phyloP scores from a whole-genome alignment of 1,140 invertebrate genomes.

The Diachasmimorpha longicaudata region DNA sequence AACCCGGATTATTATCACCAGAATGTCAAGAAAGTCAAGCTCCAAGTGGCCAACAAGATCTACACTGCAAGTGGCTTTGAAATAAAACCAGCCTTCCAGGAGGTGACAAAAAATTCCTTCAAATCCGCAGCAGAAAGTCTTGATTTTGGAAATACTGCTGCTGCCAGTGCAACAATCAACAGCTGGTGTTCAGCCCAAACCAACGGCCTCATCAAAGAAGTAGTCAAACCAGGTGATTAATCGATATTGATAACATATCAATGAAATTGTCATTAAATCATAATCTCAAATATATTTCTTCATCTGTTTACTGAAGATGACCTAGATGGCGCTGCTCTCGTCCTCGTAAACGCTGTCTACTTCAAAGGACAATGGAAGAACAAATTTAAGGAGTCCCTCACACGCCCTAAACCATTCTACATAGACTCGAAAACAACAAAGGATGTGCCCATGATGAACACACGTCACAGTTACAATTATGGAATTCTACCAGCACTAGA shows the following conservation, averaged over 20 bases:
- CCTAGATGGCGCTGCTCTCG: conserved; percentile 62
- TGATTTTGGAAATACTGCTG: conserved; percentile 61
- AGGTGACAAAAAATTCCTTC: conserved; percentile 48
- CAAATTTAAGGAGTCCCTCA: conserved; percentile 51
- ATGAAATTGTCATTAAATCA: neutral
- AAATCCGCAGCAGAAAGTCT: conserved; percentile 62
- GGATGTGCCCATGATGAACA: conserved; percentile 61
- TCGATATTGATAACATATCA: neutral
- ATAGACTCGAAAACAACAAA: conserved; percentile 47
- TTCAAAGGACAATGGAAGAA: conserved; percentile 72
- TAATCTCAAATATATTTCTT: neutral
- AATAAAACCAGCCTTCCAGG: conserved; percentile 1
- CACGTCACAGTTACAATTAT: conserved; percentile 50
- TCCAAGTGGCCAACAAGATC: conserved; percentile 71
- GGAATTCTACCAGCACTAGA: conserved; percentile 51
- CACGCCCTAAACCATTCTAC: conserved; percentile 54
- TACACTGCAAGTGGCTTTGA: conserved; percentile 64
- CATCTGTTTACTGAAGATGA: neutral
- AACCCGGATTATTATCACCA: conserved; percentile 31
- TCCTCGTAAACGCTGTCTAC: conserved; percentile 84
- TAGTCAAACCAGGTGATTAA: conserved; percentile 62
- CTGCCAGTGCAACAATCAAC: conserved; percentile 69
- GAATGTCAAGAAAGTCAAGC: conserved; percentile 55
- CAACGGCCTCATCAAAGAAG: conserved; percentile 73
- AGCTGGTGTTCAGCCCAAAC: conserved; percentile 77